phyloP scores from a whole-genome alignment of 2,113 vertebrate species.

The Empidonax alnorum region DNA sequence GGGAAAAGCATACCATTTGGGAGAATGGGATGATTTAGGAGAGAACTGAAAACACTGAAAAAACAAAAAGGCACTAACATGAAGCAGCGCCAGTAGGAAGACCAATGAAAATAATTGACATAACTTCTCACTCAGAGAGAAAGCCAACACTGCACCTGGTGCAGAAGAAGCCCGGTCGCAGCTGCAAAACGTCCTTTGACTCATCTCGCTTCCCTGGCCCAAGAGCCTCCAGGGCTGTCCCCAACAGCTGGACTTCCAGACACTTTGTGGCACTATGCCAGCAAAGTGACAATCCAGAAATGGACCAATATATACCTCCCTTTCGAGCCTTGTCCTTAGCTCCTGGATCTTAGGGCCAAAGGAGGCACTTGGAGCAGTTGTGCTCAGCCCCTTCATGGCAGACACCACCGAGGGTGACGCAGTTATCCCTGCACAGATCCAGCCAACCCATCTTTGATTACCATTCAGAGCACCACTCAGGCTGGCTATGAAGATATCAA shows the following conservation, averaged over 20 bases:
- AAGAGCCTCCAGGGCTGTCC: background rate
- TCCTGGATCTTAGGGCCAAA: background rate
- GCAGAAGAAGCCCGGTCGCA: background rate
- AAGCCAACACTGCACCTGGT: background rate
- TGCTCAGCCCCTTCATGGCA: background rate
- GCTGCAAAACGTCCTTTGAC: background rate
- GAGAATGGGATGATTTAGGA: background rate
- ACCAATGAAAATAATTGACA: background rate
- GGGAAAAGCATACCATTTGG: background rate
- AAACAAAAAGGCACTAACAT: background rate
- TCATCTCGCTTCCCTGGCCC: background rate
- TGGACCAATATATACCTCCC: background rate
- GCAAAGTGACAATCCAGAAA: background rate
- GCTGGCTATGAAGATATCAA: slow-evolving; percentile 32
- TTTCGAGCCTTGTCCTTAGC: background rate
- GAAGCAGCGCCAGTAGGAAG: background rate
- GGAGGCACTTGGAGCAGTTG: background rate
- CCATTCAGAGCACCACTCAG: background rate
- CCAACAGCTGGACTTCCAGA: background rate
- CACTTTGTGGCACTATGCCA: background rate
- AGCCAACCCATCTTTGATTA: background rate
- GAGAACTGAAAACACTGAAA: background rate
- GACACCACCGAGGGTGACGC: background rate
- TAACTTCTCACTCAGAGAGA: background rate
- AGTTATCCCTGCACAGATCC: background rate